These are phyloP conservation scores for Agrotis exclamationis DNA, from an alignment of 2,888 invertebrate species.

Conservation along the genomic window DNA sequence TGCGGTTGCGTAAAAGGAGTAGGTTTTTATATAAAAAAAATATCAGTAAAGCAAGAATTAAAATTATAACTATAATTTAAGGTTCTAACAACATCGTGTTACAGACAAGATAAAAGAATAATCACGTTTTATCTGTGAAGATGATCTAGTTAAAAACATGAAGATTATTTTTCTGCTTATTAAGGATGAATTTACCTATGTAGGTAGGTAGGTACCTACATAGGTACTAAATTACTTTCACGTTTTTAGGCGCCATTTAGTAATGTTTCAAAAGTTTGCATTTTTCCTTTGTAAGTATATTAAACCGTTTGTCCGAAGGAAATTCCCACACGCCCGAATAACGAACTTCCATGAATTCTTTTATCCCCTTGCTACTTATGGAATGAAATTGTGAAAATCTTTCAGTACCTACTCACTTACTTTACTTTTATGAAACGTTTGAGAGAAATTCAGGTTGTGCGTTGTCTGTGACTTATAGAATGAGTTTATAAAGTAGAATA, in stretches of 20 bases:
- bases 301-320: neutral
- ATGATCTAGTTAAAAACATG: neutral
- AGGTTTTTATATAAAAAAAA: neutral
- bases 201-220: neutral
- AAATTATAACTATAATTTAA: neutral
- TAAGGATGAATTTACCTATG: neutral
- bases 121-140: neutral
- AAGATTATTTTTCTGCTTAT: neutral
- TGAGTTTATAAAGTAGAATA: neutral
- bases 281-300: conserved; percentile 14
- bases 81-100: neutral
- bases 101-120: neutral
- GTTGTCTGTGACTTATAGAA: neutral
- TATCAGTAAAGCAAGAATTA: neutral
- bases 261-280: neutral
- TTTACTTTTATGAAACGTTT: neutral
- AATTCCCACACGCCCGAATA: neutral
- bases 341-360: neutral
- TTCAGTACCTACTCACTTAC: neutral
- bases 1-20: neutral
- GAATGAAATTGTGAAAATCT: neutral
- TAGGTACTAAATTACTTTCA: neutral
- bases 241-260: neutral
- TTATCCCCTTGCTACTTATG: neutral
- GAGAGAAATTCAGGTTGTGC: neutral